A percentile compares a stretch with the other conserved stretches of the same genome.
These are phyloP conservation scores for Monodelphis domestica DNA, from an alignment of 2,797 vertebrate genomes.

Conservation along the genomic window DNA sequence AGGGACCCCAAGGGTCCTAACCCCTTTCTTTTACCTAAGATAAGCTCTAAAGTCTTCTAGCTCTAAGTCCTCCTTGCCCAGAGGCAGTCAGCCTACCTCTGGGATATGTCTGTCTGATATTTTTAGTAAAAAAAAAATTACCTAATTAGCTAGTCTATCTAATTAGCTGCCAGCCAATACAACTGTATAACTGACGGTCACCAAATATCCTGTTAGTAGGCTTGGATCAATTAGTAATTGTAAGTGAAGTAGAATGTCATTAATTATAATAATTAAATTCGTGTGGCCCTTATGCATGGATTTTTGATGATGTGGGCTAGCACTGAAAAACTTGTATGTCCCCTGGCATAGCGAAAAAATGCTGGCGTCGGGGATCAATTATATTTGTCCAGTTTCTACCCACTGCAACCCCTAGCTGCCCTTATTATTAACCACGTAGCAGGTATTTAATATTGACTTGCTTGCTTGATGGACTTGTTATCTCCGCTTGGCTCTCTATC, in stretches of 20 bases:
- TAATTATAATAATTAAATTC: not conserved
- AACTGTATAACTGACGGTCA: not conserved
- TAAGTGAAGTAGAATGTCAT: too few relatives aligned
- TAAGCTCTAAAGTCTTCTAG: not conserved
- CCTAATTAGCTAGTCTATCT: not conserved
- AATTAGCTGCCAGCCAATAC: not conserved
- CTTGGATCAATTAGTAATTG: not conserved
- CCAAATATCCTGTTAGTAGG: not conserved
- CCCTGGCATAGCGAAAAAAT: not conserved
- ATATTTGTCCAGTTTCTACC: not conserved
- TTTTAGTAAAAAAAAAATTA: not conserved
- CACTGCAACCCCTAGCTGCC: not conserved
- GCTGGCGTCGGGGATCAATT: not conserved
- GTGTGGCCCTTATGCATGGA: not conserved
- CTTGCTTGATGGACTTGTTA: not conserved
- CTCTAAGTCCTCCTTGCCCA: not conserved
- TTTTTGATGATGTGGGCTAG: not conserved
- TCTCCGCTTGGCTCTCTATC: not conserved
- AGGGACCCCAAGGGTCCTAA: too few relatives aligned
- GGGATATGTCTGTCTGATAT: not conserved
- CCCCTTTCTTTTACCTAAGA: too few relatives aligned
- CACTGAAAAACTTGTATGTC: not conserved
- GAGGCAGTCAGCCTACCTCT: not conserved
- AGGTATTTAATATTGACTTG: not conserved
- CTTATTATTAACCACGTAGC: too few relatives aligned